Percentiles rank a stretch among this genome's conserved stretches.
These are phyloP conservation scores for Helarctos malayanus DNA, from an alignment of 2,797 vertebrate genomes.

Conservation along the genomic window DNA sequence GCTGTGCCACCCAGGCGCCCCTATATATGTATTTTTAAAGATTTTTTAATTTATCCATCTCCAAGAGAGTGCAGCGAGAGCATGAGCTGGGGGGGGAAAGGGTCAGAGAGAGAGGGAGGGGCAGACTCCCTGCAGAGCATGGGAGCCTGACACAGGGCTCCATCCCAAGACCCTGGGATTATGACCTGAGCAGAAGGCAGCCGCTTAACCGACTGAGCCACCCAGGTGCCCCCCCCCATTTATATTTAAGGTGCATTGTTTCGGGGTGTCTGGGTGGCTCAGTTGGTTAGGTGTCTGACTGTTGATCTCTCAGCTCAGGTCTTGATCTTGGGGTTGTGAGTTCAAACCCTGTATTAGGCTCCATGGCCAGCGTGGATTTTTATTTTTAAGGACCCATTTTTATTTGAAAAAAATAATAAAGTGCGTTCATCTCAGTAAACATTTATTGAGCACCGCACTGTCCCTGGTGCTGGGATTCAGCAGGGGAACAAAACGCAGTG, in stretches of 20 bases:
- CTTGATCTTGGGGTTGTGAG: background rate
- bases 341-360: background rate
- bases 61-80: background rate
- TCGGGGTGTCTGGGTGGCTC: background rate
- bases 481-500: background rate
- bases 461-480: background rate
- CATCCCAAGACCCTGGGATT: too few species aligned
- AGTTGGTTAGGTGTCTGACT: background rate
- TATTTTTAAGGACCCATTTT: background rate
- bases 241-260: background rate
- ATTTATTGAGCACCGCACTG: background rate
- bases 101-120: too few species aligned
- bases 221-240: background rate
- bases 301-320: background rate
- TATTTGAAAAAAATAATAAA: background rate
- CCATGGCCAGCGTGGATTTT: background rate
- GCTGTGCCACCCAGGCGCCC: too few species aligned
- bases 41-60: background rate
- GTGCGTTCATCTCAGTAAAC: background rate
- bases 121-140: too few species aligned
- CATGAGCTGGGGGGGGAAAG: too few species aligned
- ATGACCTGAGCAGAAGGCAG: background rate
- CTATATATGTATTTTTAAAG: too few species aligned
- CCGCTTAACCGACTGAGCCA: background rate
- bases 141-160: too few species aligned